A percentile compares a stretch with the other conserved stretches of the same genome.
Evolutionary conservation across 2,797 vertebrate genomes (phyloP).

Genomic region (Paedocypris micromegethes): DNA sequence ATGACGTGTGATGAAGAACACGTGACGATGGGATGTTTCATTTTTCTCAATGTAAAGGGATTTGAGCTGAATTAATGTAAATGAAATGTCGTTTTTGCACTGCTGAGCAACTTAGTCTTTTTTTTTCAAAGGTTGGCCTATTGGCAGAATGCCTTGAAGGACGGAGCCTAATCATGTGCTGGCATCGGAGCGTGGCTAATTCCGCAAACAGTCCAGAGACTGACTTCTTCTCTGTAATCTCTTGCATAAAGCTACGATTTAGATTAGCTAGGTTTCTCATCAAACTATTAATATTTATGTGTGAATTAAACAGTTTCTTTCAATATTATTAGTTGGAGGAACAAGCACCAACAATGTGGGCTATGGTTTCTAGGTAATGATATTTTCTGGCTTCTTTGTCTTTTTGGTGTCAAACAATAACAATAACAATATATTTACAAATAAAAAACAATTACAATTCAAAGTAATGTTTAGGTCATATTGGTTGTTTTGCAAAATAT

Average conservation of each 20-base stretch:
- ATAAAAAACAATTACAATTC: no score
- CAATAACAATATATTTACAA: no score
- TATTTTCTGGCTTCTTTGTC: no score
- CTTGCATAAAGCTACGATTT: constrained; percentile 4
- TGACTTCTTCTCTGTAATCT: constrained; percentile 4
- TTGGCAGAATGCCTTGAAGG: constrained; percentile 57
- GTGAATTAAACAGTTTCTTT: no score
- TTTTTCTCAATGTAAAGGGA: constrained; percentile 5
- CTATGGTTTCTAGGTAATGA: no score
- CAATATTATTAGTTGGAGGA: no score
- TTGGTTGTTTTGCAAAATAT: no score
- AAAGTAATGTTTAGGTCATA: no score
- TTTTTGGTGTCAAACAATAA: no score
- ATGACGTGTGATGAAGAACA: constrained; percentile 10
- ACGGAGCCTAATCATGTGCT: constrained; percentile 64
- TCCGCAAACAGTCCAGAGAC: constrained; percentile 41
- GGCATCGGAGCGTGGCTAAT: constrained; percentile 51
- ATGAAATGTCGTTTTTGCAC: constrained; percentile 58
- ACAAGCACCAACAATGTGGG: no score
- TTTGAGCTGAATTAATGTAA: constrained; percentile 48
- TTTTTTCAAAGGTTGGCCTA: constrained; percentile 60
- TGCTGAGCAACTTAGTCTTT: constrained; percentile 58
- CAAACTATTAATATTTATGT: no score
- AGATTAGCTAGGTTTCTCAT: neutral
- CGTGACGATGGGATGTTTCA: constrained; percentile 30